Conservation (phyloP, 2,888 invertebrate species). For the Drosophila helvetica region DNA sequence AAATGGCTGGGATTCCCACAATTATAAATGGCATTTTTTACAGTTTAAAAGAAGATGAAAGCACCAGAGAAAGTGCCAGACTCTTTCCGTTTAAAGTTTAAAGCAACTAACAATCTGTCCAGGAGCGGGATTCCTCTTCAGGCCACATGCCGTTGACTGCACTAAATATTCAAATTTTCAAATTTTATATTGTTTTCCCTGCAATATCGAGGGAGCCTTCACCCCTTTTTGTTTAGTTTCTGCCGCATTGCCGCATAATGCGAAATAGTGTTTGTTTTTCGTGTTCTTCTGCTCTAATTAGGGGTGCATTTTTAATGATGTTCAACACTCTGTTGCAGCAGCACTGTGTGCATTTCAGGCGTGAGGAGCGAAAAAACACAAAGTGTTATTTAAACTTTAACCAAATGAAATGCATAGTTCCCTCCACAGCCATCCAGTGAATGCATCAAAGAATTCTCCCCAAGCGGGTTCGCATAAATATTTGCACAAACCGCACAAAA, state of each 20-base stretch:
- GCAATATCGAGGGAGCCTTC: constrained; percentile 42
- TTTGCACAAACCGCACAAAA: constrained; percentile 61
- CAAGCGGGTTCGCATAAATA: constrained; percentile 58
- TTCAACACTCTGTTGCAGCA: constrained; percentile 8
- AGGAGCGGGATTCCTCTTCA: too few relatives aligned
- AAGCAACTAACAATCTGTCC: too few relatives aligned
- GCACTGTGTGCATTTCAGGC: constrained; percentile 5
- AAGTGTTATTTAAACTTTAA: constrained; percentile 52
- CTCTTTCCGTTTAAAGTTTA: background rate
- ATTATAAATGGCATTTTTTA: background rate
- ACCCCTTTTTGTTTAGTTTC: background rate
- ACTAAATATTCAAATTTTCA: constrained; percentile 1
- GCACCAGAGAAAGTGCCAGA: background rate
- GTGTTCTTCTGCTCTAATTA: constrained; percentile 8
- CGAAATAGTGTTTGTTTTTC: background rate
- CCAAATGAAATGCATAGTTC: constrained; percentile 56
- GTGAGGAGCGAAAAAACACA: constrained; percentile 9
- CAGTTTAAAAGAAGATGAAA: too few relatives aligned
- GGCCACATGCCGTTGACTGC: background rate
- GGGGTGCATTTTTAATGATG: constrained; percentile 46
- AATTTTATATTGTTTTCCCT: background rate
- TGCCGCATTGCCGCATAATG: background rate
- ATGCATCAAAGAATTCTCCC: constrained; percentile 49
- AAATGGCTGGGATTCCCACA: background rate
- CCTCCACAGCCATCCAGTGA: constrained; percentile 8